A percentile compares a stretch with the other conserved stretches of the same genome.
These are phyloP conservation scores for Yponomeuta plumbellus DNA, from an alignment of 2,888 invertebrate species.

Conservation along the genomic window DNA sequence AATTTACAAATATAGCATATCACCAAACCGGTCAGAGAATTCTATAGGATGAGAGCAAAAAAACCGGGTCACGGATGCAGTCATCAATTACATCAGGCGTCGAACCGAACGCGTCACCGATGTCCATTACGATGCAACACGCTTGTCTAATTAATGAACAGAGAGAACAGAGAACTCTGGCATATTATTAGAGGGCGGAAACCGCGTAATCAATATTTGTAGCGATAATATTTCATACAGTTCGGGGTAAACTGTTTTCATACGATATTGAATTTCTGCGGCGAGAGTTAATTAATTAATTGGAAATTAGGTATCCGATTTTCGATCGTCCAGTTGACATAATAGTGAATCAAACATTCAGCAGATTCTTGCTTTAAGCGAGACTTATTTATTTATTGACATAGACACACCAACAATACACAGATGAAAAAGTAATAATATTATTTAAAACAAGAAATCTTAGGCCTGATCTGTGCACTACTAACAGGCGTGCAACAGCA, in stretches of 20 bases:
- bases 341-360: no score
- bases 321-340: no score
- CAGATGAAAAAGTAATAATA: no score
- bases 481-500: no score
- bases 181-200: constrained; percentile 50
- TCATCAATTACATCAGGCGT: constrained; percentile 36
- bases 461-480: no score
- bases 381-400: no score
- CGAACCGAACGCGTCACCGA: constrained; percentile 41
- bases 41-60: constrained; percentile 40
- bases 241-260: constrained; percentile 16
- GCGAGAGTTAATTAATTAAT: background rate
- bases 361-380: no score
- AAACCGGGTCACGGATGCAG: constrained; percentile 28
- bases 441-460: no score
- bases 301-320: no score
- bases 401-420: no score
- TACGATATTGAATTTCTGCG: background rate
- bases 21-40: background rate
- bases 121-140: constrained; percentile 66
- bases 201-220: constrained; percentile 38
- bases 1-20: background rate
- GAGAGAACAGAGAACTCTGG: no score
- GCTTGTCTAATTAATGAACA: constrained; percentile 66
- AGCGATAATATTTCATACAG: constrained; percentile 23